Conservation (phyloP, 2,113 vertebrate species). For the Hippocampus mohnikei region DNA sequence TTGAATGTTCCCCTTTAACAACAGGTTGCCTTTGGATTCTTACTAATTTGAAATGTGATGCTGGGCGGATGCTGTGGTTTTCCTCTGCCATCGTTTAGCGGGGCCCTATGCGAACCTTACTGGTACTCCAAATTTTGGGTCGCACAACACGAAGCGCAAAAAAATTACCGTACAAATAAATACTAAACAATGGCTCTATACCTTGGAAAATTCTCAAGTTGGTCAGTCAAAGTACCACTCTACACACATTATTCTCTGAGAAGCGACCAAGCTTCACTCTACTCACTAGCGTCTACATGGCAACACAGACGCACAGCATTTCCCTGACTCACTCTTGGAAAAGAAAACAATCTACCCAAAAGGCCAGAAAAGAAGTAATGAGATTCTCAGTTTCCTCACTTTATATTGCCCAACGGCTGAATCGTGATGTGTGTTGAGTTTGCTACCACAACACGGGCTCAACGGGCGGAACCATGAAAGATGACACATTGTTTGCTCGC, state of each 20-base stretch:
- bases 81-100: no score
- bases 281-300: conserved; percentile 6
- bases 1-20: background rate
- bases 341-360: conserved; percentile 22
- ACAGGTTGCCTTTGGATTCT: background rate
- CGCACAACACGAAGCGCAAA: no score
- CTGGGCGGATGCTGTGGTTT: no score
- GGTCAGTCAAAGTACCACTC: background rate
- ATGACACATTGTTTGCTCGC: conserved; percentile 38
- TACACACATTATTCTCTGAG: background rate
- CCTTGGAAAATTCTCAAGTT: background rate
- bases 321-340: conserved; percentile 8
- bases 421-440: conserved; percentile 42
- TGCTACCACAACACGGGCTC: conserved; percentile 15
- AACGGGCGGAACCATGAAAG: conserved; percentile 24
- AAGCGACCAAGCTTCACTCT: conserved; percentile 7
- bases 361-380: conserved; percentile 52
- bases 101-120: no score
- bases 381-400: conserved; percentile 51
- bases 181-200: background rate
- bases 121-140: no score
- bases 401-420: conserved; percentile 59
- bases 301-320: conserved; percentile 15
- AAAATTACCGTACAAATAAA: no score
- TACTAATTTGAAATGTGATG: background rate